Evolutionary conservation across 2,113 vertebrate genomes (phyloP), one percentile per base, ranked within the genome.

Genomic region (Gymnorhina tibicen): DNA sequence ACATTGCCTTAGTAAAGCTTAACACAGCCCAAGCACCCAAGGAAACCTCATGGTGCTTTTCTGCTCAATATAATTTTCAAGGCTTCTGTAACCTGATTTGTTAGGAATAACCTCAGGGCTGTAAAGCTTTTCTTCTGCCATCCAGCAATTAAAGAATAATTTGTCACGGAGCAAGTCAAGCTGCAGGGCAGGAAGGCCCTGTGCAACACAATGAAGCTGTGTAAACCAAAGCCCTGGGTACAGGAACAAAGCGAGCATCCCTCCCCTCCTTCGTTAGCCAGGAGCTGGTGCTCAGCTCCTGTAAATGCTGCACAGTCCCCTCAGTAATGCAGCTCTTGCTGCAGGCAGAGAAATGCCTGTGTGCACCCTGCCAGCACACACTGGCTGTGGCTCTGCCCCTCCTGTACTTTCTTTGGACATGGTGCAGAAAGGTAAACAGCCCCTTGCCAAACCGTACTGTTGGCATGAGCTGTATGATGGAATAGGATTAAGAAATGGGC

Each of bases 141-240:
- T 94, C 77, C 92, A 96, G 93, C 87, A 95, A 95, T 95, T 95
- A 96, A 94, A 94, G 77, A 97, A 97, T 89, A 91, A 97, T 97
- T 97, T 96, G 96, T 97, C 95, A 97, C 6, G 6, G 95, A 95
- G 95, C 81, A 85, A 95, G 95, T 89, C 58, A 69, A 75, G 91
- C 95, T 95, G 91, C 94, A 91, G 94, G 94, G 95, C 91, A 95
- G 81, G 93, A 76, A 92, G 92, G 81, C 70, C 92, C 93, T 89
- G 55, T 82, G 89, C 77, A 93, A n/a, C 17, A 92, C 92, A 97
- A 89, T 66, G 89, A 50, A 89, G 89, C 96, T 79, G 80, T 89
- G 89, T 87, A 91, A 97, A 80, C 64, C 62, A 15, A 22, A 73
- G 64, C 41, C 52, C 80, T 72, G 3, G 1, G 84, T 64, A 27